Percentiles rank a stretch among this genome's conserved stretches.
phyloP scores from a whole-genome alignment of 2,113 vertebrate species.

The Lates calcarifer region DNA sequence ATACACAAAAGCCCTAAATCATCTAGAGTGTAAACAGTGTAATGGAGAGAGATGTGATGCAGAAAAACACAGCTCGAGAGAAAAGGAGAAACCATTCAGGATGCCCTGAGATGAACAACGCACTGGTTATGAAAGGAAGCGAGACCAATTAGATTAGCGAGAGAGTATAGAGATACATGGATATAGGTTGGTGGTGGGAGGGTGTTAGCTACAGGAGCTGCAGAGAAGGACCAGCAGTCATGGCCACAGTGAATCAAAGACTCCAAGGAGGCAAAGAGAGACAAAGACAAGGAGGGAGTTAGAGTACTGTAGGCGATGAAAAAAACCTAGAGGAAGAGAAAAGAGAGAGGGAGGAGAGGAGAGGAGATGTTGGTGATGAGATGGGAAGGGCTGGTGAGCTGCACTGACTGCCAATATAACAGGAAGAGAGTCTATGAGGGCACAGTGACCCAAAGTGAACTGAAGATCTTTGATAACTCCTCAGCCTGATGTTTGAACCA shows the following conservation, averaged over 20 bases:
- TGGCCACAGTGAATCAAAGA: constrained; percentile 26
- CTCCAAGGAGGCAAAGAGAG: constrained; percentile 27
- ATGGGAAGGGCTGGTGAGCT: not conserved
- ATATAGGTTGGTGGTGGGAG: not conserved
- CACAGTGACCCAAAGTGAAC: constrained; percentile 37
- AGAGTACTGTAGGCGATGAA: constrained; percentile 8
- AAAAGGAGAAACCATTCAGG: not conserved
- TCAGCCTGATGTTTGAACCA: constrained; percentile 49
- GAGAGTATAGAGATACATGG: not conserved
- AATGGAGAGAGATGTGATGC: constrained; percentile 13
- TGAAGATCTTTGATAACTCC: constrained; percentile 52
- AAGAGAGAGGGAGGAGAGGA: not conserved
- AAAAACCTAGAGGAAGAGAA: not conserved
- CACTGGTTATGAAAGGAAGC: constrained; percentile 7
- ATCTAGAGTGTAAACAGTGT: constrained; percentile 28
- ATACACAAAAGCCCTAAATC: constrained; percentile 24
- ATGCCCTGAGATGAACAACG: constrained; percentile 12
- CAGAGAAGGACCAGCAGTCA: constrained; percentile 1
- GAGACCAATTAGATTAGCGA: not conserved
- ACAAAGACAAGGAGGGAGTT: constrained; percentile 20
- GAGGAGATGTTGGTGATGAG: not conserved
- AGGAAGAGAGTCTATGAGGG: constrained; percentile 20
- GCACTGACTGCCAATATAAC: constrained; percentile 33
- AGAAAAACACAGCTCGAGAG: constrained; percentile 15
- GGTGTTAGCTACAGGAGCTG: not conserved